phyloP scores from a whole-genome alignment of 64 coral and sea anemone genomes.

The Porites lutea region DNA sequence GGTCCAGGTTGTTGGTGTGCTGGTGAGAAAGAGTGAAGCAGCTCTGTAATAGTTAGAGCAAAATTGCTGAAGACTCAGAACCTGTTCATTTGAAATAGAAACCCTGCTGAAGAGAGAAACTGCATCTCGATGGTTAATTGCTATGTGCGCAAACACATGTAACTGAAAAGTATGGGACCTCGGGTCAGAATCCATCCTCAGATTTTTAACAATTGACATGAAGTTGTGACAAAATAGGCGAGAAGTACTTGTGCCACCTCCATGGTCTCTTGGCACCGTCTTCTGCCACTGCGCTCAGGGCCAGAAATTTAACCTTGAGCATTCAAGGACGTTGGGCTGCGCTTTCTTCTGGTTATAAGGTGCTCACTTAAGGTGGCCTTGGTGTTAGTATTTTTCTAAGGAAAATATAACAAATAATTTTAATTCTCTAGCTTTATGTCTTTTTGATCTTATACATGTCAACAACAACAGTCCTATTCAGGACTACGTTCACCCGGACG shows the following conservation, averaged over 20 bases:
- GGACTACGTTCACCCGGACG: no score
- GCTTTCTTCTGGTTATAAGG: no score
- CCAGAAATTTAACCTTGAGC: no score
- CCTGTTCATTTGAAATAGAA: slow-evolving; percentile 53
- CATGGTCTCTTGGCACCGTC: no score
- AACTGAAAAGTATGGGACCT: neutral
- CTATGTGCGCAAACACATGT: slow-evolving; percentile 49
- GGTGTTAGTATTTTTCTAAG: no score
- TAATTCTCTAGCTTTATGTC: no score
- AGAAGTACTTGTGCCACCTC: neutral
- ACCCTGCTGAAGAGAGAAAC: slow-evolving; percentile 71
- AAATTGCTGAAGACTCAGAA: slow-evolving; percentile 7
- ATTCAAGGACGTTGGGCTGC: no score
- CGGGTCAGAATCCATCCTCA: neutral
- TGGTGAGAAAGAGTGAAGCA: slow-evolving; percentile 34
- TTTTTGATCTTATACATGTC: no score
- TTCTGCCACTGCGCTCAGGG: no score
- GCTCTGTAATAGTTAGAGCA: slow-evolving; percentile 54
- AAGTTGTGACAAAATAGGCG: slow-evolving; percentile 62
- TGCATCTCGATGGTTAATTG: slow-evolving; percentile 50
- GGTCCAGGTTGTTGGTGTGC: slow-evolving; percentile 72
- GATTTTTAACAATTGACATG: slow-evolving; percentile 38
- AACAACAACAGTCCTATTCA: no score
- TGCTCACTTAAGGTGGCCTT: no score
- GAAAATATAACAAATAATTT: no score